Percentiles rank a stretch among this genome's conserved stretches.
These are phyloP conservation scores for Carassius gibelio DNA, from an alignment of 2,113 vertebrate genomes.

Conservation along the genomic window DNA sequence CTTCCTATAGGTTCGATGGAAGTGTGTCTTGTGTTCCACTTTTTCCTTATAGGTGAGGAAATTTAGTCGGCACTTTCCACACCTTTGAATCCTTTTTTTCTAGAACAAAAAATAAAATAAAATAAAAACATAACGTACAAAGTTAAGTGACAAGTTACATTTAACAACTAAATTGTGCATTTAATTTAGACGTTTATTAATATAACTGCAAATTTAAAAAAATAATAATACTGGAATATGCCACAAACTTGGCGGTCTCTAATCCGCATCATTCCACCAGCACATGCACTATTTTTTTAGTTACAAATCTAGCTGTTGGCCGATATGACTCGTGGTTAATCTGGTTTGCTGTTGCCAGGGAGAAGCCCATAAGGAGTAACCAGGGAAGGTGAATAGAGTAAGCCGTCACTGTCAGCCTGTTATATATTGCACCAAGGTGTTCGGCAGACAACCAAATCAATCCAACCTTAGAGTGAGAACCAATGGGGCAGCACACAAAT, in stretches of 20 bases:
- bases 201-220: too few relatives aligned
- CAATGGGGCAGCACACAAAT: constrained; percentile 55
- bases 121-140: neutral
- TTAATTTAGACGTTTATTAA: neutral
- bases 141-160: neutral
- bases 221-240: too few relatives aligned
- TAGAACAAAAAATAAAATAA: constrained; percentile 57
- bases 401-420: constrained; percentile 56
- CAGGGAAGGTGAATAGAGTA: constrained; percentile 45
- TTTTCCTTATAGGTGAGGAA: constrained; percentile 96
- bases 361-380: constrained; percentile 50
- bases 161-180: neutral
- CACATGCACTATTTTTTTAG: constrained; percentile 28
- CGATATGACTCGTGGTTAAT: constrained; percentile 13
- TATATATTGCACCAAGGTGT: constrained; percentile 66
- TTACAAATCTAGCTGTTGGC: constrained; percentile 4
- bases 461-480: constrained; percentile 57
- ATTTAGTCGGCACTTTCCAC: constrained; percentile 93
- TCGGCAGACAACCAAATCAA: constrained; percentile 66
- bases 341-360: constrained; percentile 49
- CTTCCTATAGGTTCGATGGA: constrained; percentile 93
- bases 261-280: neutral
- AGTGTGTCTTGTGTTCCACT: constrained; percentile 90
- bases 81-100: constrained; percentile 96
- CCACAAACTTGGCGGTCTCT: too few relatives aligned